phyloP scores from a whole-genome alignment of 2,797 vertebrate species.

The Bradypodion ventrale region DNA sequence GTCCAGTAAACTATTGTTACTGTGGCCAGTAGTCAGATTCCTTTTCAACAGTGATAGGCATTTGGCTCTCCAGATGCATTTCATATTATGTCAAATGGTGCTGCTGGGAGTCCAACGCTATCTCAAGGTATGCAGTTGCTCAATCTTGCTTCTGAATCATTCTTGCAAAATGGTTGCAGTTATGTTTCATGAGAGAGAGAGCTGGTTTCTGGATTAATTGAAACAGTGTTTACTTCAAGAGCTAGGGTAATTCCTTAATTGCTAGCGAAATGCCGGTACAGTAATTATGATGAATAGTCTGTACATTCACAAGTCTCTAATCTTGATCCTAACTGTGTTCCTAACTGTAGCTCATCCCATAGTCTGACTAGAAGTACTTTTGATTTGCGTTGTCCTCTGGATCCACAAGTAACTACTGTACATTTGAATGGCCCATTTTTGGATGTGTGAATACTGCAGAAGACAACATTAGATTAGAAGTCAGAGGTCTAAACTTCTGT shows the following conservation, averaged over 20 bases:
- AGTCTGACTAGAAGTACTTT: background rate
- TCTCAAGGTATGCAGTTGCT: background rate
- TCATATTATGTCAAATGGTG: background rate
- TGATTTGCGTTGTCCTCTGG: background rate
- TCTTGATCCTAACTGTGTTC: background rate
- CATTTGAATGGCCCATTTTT: background rate
- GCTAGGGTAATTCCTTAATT: background rate
- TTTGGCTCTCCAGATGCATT: background rate
- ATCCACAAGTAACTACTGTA: background rate
- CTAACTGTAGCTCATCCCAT: background rate
- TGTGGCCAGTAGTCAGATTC: no score
- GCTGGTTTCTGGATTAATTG: background rate
- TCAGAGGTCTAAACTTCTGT: background rate
- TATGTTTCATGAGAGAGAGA: background rate
- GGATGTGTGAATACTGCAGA: background rate
- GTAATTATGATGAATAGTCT: background rate
- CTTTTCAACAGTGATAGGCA: no score
- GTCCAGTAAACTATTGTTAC: no score
- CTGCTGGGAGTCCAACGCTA: background rate
- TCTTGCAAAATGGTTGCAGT: background rate
- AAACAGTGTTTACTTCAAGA: background rate
- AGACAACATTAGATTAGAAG: background rate
- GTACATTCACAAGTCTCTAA: background rate
- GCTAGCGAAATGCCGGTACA: background rate
- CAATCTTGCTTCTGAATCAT: background rate